A percentile compares a stretch with the other conserved stretches of the same genome.
Conservation (phyloP, 1,140 invertebrate genomes). For the Aethina tumida region DNA sequence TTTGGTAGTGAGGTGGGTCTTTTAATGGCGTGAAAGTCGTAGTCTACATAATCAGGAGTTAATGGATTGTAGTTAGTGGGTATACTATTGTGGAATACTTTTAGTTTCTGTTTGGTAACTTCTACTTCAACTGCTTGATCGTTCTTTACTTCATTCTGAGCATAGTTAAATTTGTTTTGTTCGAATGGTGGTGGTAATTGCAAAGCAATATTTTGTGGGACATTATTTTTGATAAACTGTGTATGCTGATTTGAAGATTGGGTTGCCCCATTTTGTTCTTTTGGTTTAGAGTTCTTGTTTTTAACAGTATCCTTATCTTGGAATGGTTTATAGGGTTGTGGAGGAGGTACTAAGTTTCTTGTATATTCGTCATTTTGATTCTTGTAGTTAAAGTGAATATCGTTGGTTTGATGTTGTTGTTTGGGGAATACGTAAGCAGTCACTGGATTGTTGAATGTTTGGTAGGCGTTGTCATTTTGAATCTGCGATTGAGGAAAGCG, state of each 20-base stretch:
- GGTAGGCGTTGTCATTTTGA: slow-evolving; percentile 8
- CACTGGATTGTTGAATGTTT: slow-evolving; percentile 12
- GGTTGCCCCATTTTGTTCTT: slow-evolving; percentile 3
- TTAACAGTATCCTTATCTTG: slow-evolving; percentile 21
- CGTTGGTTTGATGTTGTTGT: slow-evolving; percentile 12
- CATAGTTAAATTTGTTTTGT: slow-evolving; percentile 4
- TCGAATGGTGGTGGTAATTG: slow-evolving; percentile 20
- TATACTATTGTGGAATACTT: slow-evolving; percentile 25
- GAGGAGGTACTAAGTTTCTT: slow-evolving; percentile 27
- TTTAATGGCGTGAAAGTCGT: slow-evolving; percentile 14
- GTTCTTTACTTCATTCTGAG: no score
- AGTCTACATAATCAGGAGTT: slow-evolving; percentile 15
- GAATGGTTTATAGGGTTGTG: slow-evolving; percentile 15
- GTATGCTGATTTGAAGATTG: no score
- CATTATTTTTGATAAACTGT: slow-evolving; percentile 2
- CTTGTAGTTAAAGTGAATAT: slow-evolving; percentile 19
- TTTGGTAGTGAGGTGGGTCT: slow-evolving; percentile 17
- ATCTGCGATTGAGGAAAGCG: slow-evolving; percentile 20
- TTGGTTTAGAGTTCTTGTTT: slow-evolving; percentile 4
- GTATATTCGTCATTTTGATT: slow-evolving; percentile 27
- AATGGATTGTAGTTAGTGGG: slow-evolving; percentile 16
- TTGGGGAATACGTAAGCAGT: slow-evolving; percentile 11
- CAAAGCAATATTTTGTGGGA: slow-evolving; percentile 14
- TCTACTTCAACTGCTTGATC: slow-evolving; percentile 25
- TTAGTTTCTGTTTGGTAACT: slow-evolving; percentile 33